A percentile compares a stretch with the other conserved stretches of the same genome.
Evolutionary conservation across 2,888 invertebrate species (phyloP).

Genomic region (Drosophila acutilabella): DNA sequence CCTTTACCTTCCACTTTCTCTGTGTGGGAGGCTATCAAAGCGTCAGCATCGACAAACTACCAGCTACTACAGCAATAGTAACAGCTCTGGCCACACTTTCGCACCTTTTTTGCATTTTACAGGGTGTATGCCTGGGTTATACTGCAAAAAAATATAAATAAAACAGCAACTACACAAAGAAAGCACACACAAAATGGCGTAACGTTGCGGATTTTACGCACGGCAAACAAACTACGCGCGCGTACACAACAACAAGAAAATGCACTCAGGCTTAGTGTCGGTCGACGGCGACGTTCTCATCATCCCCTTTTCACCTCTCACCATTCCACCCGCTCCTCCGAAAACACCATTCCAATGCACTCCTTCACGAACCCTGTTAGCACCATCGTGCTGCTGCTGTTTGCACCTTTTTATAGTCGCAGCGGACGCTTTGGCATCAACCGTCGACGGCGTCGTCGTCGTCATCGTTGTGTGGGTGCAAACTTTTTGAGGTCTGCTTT

Average conservation of each 20-base stretch:
- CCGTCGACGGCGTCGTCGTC: slow-evolving; percentile 12
- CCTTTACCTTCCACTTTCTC: background rate
- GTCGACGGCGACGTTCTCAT: slow-evolving; percentile 51
- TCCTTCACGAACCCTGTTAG: slow-evolving; percentile 16
- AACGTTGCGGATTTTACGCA: slow-evolving; percentile 81
- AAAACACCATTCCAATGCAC: background rate
- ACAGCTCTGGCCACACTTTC: slow-evolving; percentile 62
- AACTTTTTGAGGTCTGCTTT: slow-evolving; percentile 78
- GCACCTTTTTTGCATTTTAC: slow-evolving; percentile 77
- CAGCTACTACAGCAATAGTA: slow-evolving; percentile 17
- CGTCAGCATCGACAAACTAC: slow-evolving; percentile 74
- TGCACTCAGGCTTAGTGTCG: slow-evolving; percentile 80
- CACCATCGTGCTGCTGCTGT: slow-evolving; percentile 47
- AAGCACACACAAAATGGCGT: slow-evolving; percentile 77
- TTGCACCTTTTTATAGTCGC: slow-evolving; percentile 72
- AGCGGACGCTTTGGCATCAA: slow-evolving; percentile 45
- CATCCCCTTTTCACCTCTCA: slow-evolving; percentile 8
- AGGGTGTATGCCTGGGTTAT: slow-evolving; percentile 42
- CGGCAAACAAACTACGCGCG: slow-evolving; percentile 79
- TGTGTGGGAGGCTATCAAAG: slow-evolving; percentile 57
- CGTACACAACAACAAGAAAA: slow-evolving; percentile 80
- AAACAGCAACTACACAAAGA: slow-evolving; percentile 58
- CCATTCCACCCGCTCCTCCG: background rate
- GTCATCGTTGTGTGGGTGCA: slow-evolving; percentile 60
- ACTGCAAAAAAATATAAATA: slow-evolving; percentile 34